Evolutionary conservation across 2,113 vertebrate genomes (phyloP).

Genomic region (Caranx ignobilis): DNA sequence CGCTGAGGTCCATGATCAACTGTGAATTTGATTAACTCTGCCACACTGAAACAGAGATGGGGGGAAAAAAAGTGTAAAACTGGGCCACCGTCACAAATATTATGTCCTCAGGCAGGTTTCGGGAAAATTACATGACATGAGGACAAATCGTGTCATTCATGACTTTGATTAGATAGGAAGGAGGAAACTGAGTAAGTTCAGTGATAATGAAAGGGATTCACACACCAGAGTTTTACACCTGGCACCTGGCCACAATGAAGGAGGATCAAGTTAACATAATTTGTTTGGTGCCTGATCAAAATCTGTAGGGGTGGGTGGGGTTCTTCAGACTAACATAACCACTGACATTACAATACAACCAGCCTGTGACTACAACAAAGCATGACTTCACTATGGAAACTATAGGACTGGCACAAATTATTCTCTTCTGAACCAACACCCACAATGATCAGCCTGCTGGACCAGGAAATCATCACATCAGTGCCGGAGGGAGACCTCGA

Average conservation of each 20-base stretch:
- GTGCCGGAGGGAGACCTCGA: not conserved
- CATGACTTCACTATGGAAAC: not conserved
- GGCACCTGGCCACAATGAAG: too few species aligned
- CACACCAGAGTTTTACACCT: not conserved
- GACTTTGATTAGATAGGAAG: not conserved
- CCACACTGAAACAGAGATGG: conserved; percentile 24
- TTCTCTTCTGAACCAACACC: conserved; percentile 24
- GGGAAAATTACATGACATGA: not conserved
- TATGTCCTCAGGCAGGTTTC: not conserved
- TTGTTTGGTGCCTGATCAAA: not conserved
- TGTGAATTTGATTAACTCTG: conserved; percentile 24
- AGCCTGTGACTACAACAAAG: too few species aligned
- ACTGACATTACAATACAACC: too few species aligned
- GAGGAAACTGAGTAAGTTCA: not conserved
- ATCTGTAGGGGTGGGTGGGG: not conserved
- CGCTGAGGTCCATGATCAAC: conserved; percentile 78
- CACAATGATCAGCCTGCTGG: not conserved
- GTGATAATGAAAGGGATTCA: not conserved
- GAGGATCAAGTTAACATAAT: not conserved
- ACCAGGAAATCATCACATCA: conserved; percentile 14
- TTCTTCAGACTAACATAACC: not conserved
- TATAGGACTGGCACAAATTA: not conserved
- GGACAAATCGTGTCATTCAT: not conserved
- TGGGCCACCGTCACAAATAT: not conserved
- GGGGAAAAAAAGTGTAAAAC: not conserved